phyloP scores from a whole-genome alignment of 1,140 invertebrate genomes.

The Hypothenemus hampei region DNA sequence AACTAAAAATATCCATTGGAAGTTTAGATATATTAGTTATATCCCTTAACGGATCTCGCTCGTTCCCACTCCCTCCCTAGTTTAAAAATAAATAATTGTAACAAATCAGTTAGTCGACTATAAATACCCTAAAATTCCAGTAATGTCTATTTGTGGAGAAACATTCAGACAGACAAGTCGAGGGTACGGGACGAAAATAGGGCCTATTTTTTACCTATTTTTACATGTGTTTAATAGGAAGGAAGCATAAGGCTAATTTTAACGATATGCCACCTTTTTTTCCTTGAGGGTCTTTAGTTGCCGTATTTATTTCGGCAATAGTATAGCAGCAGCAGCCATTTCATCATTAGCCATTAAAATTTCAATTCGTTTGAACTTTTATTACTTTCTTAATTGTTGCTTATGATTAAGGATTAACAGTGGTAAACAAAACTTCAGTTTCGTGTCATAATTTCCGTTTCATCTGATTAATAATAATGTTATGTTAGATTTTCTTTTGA shows the following conservation, averaged over 20 bases:
- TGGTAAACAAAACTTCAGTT: background rate
- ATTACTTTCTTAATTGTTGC: background rate
- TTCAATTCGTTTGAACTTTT: background rate
- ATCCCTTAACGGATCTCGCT: slow-evolving; percentile 6
- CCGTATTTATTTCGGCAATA: slow-evolving; percentile 1
- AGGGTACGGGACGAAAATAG: slow-evolving; percentile 14
- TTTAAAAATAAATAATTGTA: slow-evolving; percentile 25
- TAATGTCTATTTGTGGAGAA: slow-evolving; percentile 22
- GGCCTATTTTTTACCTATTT: slow-evolving; percentile 20
- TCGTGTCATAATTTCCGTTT: background rate
- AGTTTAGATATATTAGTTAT: slow-evolving; percentile 24
- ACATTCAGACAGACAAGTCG: slow-evolving; percentile 15
- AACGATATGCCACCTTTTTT: slow-evolving; percentile 8
- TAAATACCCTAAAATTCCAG: slow-evolving; percentile 19
- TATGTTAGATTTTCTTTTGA: no score
- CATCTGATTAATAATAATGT: background rate
- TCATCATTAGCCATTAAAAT: background rate
- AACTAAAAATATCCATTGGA: no score
- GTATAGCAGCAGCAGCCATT: no score
- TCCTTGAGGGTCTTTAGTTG: slow-evolving; percentile 1
- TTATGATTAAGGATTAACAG: background rate
- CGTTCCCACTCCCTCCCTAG: slow-evolving; percentile 1
- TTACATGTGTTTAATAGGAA: slow-evolving; percentile 20
- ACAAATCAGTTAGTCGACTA: slow-evolving; percentile 18
- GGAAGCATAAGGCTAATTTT: slow-evolving; percentile 19